These are phyloP conservation scores for Pyrocephalus nanus DNA, from an alignment of 2,797 vertebrate species.

Conservation along the genomic window DNA sequence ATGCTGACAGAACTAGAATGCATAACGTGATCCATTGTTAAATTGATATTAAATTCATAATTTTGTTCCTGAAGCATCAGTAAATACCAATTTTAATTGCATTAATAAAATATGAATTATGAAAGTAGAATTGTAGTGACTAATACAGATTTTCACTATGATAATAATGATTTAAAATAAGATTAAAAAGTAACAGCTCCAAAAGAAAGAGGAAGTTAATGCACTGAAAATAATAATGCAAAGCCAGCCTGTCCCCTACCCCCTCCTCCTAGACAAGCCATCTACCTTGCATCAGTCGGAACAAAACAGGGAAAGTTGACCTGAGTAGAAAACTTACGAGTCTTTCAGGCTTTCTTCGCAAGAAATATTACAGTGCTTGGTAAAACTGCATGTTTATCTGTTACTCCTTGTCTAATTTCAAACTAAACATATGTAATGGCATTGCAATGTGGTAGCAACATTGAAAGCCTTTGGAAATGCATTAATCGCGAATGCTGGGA, in stretches of 20 bases:
- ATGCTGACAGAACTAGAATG: slow-evolving; percentile 36
- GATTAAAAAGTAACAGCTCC: slow-evolving; percentile 10
- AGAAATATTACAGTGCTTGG: neutral
- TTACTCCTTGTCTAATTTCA: neutral
- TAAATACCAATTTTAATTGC: slow-evolving; percentile 57
- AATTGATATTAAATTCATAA: slow-evolving; percentile 40
- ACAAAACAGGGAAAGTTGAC: neutral
- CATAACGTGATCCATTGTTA: slow-evolving; percentile 15
- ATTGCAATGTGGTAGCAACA: neutral
- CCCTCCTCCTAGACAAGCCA: neutral
- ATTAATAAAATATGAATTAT: slow-evolving; percentile 51
- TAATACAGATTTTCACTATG: neutral
- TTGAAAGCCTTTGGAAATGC: neutral
- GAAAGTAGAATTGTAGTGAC: neutral
- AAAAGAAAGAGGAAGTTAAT: slow-evolving; percentile 19
- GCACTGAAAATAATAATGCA: neutral
- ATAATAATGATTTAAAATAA: slow-evolving; percentile 41
- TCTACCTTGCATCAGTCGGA: neutral
- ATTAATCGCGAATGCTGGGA: neutral
- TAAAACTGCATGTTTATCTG: neutral
- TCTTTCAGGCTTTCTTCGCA: neutral
- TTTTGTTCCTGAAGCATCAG: slow-evolving; percentile 38
- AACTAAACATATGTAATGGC: neutral
- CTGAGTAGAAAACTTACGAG: neutral
- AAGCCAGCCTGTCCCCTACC: neutral